Evolutionary conservation across 2,113 vertebrate genomes (phyloP).

Genomic region (Gorsachius goisagi): DNA sequence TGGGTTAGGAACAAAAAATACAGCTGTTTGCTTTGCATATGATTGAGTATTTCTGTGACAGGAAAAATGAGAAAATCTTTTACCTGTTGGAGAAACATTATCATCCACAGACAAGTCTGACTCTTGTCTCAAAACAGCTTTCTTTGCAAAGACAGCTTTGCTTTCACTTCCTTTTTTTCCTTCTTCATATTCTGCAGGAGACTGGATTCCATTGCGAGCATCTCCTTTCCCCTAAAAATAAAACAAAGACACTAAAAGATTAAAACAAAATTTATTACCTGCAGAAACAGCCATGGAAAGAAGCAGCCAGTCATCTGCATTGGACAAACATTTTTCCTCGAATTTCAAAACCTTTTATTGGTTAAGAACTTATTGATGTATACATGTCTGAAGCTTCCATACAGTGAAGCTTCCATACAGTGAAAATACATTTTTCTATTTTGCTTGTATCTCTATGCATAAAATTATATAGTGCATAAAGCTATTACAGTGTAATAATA

Average conservation of each 20-base stretch:
- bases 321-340: not conserved
- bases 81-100: conserved; percentile 54
- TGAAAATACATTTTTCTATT: not conserved
- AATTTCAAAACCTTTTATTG: not conserved
- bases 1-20: not conserved
- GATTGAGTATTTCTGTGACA: not conserved
- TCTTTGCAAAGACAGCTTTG: not conserved
- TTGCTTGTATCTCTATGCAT: not conserved
- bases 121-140: conserved; percentile 1
- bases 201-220: not conserved
- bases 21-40: not conserved
- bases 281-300: not conserved
- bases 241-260: not conserved
- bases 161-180: conserved; percentile 23
- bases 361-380: not conserved
- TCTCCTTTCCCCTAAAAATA: conserved; percentile 39
- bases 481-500: not conserved
- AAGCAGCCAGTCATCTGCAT: not conserved
- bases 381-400: not conserved
- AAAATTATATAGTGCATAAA: not conserved
- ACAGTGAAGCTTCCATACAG: not conserved
- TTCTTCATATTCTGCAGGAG: not conserved
- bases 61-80: not conserved
- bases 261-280: not conserved
- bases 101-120: conserved; percentile 2